Evolutionary conservation across 2,888 invertebrate species (phyloP).

Genomic region (Trimorus sp.): DNA sequence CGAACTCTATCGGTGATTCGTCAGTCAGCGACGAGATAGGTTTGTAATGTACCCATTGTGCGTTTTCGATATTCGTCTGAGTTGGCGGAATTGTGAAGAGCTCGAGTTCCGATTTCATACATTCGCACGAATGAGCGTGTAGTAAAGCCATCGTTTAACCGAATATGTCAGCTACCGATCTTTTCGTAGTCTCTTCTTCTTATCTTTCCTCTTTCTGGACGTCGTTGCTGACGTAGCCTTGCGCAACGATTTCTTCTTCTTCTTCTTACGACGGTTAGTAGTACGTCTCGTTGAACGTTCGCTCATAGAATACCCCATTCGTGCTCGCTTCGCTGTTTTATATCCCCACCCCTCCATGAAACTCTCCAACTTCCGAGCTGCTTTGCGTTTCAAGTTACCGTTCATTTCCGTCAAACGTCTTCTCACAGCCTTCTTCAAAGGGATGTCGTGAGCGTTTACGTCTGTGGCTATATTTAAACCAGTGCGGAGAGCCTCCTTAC

Average conservation of each 20-base stretch:
- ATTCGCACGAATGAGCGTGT: conserved; percentile 24
- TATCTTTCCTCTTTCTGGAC: background rate
- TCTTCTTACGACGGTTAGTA: background rate
- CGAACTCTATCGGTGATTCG: conserved; percentile 69
- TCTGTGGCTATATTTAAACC: conserved; percentile 23
- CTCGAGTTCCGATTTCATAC: conserved; percentile 55
- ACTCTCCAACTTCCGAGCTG: conserved; percentile 1
- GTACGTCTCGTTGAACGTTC: background rate
- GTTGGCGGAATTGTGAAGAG: conserved; percentile 70
- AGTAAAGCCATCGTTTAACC: conserved; percentile 26
- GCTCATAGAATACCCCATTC: background rate
- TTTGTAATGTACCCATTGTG: conserved; percentile 68
- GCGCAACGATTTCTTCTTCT: too few relatives aligned
- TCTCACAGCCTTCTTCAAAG: conserved; percentile 6
- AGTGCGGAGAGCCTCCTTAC: conserved; percentile 5
- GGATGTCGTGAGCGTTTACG: background rate
- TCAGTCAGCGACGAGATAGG: conserved; percentile 67
- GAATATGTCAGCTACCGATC: conserved; percentile 14
- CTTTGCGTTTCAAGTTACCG: conserved; percentile 9
- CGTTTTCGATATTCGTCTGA: conserved; percentile 66
- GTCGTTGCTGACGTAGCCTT: background rate
- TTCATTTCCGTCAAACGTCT: background rate
- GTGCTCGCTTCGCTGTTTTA: background rate
- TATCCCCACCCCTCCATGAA: conserved; percentile 11
- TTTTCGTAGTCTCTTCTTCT: background rate